These are phyloP conservation scores for Abrostola triplasia DNA, from an alignment of 2,888 invertebrate genomes.

Conservation along the genomic window DNA sequence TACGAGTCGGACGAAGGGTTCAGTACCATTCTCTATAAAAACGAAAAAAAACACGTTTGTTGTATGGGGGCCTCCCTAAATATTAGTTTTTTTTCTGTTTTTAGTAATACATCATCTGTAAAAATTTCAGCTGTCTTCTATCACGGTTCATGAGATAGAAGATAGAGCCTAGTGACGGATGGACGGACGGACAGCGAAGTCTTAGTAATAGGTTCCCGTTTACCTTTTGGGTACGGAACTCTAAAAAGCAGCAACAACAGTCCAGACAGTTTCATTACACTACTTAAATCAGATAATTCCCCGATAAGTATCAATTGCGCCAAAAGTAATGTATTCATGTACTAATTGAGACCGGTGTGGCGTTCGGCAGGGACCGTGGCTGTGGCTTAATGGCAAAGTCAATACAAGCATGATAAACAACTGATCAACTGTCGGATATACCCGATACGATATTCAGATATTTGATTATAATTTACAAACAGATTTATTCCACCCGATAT, in stretches of 20 bases:
- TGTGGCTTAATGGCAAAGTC: constrained; percentile 32
- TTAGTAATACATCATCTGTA: too few relatives aligned
- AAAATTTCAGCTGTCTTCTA: too few relatives aligned
- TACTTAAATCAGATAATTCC: constrained; percentile 16
- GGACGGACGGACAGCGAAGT: too few relatives aligned
- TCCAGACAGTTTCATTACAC: not conserved
- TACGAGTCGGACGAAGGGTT: too few relatives aligned
- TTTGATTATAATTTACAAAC: constrained; percentile 30
- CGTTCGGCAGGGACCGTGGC: constrained; percentile 16
- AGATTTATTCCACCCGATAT: constrained; percentile 34
- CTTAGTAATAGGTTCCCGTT: too few relatives aligned
- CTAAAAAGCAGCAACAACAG: not conserved
- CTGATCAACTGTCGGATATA: constrained; percentile 40
- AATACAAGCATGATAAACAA: constrained; percentile 36
- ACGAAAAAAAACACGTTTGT: too few relatives aligned
- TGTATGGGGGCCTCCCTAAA: too few relatives aligned
- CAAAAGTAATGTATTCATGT: constrained; percentile 40
- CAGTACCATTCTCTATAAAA: too few relatives aligned
- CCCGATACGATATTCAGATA: constrained; percentile 23
- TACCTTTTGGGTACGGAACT: too few relatives aligned
- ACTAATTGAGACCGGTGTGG: constrained; percentile 41
- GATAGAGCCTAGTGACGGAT: too few relatives aligned
- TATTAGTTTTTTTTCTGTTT: too few relatives aligned
- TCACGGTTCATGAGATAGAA: too few relatives aligned
- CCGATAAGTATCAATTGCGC: constrained; percentile 43